These are phyloP conservation scores for Rhamphomyia laevipes DNA, from an alignment of 2,888 invertebrate species.

Conservation along the genomic window DNA sequence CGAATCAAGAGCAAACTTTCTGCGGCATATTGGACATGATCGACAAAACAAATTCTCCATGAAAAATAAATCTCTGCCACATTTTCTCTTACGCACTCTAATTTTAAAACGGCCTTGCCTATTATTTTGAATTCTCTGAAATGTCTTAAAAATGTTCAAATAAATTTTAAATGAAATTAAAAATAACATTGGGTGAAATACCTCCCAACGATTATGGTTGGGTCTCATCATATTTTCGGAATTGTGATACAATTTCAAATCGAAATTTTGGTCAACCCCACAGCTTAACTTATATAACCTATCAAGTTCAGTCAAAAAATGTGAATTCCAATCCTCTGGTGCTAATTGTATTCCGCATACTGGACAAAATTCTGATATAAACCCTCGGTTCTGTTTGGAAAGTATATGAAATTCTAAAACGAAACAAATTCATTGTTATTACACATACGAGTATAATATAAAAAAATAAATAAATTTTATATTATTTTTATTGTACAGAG, in stretches of 20 bases:
- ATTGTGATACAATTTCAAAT: conserved; percentile 33
- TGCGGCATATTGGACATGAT: conserved; percentile 52
- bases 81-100: conserved; percentile 54
- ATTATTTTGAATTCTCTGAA: conserved; percentile 57
- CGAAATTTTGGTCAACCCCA: conserved; percentile 36
- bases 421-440: too few relatives aligned
- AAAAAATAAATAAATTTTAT: neutral
- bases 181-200: conserved; percentile 24
- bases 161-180: neutral
- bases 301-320: conserved; percentile 58
- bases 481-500: too few relatives aligned
- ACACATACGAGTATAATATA: too few relatives aligned
- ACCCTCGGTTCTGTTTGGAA: conserved; percentile 18
- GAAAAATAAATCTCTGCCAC: conserved; percentile 43
- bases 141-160: conserved; percentile 38
- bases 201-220: conserved; percentile 53
- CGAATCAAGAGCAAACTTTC: conserved; percentile 36
- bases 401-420: neutral
- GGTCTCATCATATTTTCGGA: conserved; percentile 37
- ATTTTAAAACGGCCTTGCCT: conserved; percentile 54
- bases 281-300: conserved; percentile 49
- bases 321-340: conserved; percentile 53
- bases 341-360: conserved; percentile 57
- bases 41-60: conserved; percentile 37
- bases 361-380: conserved; percentile 44